Evolutionary conservation across 2,888 invertebrate species (phyloP), one percentile per base, ranked within the genome.

Genomic region (Acleris laterana): DNA sequence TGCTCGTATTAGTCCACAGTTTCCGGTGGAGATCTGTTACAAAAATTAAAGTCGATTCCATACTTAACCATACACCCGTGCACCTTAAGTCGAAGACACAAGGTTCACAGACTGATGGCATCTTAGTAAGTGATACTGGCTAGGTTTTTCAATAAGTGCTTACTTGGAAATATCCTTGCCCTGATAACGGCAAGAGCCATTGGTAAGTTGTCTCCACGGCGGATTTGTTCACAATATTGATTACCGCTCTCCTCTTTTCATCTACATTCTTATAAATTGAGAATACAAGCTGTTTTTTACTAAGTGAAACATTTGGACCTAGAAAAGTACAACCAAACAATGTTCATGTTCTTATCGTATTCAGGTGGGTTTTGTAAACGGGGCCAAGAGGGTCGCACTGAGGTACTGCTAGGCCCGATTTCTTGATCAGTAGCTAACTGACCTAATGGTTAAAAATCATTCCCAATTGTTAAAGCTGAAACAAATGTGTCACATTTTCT

Each of bases 121-220:
- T 13, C 13, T 13, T 38, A 38, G 38, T 38, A 13, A 38, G 11
- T 38, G 11, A 32, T 13, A 38, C 13, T 19, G 0, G 20, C 17
- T 49, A 20, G 11, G 19, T 49, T 9, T 49, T 49, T 49, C 20
- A 9, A 9, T n/a, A 48, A 19, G 19, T 19, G 51, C 60, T 68
- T 80, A 92, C 93, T 79, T 92, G 91, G 72, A 93, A 91, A 72
- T 81, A 81, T 22, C 90, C 91, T 66, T 87, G 87, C 3, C 89
- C 92, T 53, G 79, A 75, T 5, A 76, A 59, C 9, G 93, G 90
- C 68, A 91, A 69, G 42, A 91, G 77, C 93, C 93, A 93, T 62
- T 91, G 92, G 70, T 90, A 93, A n/a, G 88, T 89, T 1, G 90
- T 87, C 51, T 90, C 91, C 11, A 90, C 78, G 20, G 80, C 68